Evolutionary conservation across 2,113 vertebrate genomes (phyloP).

Genomic region (Malurus melanocephalus): DNA sequence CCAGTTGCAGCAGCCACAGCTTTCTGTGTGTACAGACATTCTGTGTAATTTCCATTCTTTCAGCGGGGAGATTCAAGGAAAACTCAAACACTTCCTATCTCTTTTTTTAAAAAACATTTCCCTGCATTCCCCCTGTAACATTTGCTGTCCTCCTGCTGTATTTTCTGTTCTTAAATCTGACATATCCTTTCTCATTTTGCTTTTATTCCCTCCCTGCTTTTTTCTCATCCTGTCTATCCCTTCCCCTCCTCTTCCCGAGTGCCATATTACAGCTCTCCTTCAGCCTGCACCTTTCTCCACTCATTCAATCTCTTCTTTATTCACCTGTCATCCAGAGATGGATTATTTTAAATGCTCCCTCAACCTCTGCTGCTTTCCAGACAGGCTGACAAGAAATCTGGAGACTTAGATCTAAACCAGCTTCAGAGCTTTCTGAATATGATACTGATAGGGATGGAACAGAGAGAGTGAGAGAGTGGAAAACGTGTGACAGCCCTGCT

Average conservation of each 20-base stretch:
- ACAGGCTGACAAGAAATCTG: conserved; percentile 38
- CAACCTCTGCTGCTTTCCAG: conserved; percentile 35
- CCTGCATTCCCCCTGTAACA: not conserved
- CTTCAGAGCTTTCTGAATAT: conserved; percentile 14
- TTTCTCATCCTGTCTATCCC: not conserved
- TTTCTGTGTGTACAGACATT: not conserved
- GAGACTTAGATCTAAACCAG: conserved; percentile 32
- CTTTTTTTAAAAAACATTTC: not conserved
- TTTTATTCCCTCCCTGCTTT: not conserved
- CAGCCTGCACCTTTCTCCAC: not conserved
- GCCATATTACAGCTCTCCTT: not conserved
- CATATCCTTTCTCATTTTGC: not conserved
- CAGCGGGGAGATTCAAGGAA: not conserved
- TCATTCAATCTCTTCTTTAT: conserved; percentile 26
- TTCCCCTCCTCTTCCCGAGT: not conserved
- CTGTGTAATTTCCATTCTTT: not conserved
- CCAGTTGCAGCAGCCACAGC: not conserved
- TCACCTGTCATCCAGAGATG: conserved; percentile 33
- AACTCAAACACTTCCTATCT: not conserved
- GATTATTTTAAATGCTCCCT: conserved; percentile 55
- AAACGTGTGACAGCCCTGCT: not conserved
- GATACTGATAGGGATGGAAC: not conserved
- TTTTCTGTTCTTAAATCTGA: not conserved
- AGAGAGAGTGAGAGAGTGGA: not conserved
- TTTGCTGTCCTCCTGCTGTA: not conserved